Conservation (phyloP, 2,888 invertebrate species). For the Arenicola marina region DNA sequence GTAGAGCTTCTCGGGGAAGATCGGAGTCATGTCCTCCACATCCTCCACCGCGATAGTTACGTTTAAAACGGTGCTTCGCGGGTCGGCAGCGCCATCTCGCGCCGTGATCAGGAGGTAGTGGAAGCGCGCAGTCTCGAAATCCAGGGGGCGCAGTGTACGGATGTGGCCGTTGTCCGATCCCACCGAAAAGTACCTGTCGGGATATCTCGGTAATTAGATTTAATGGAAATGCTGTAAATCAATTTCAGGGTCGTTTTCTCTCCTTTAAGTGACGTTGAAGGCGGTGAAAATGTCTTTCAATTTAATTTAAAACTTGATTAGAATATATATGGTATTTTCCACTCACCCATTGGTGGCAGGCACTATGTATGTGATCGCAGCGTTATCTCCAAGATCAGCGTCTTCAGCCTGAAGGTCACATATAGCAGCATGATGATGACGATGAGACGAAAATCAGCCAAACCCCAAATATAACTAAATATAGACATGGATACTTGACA, state of each 20-base stretch:
- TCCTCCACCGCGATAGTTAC: conserved; percentile 26
- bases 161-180: conserved; percentile 29
- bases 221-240: too few relatives aligned
- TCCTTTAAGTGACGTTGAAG: too few relatives aligned
- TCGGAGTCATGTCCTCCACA: conserved; percentile 22
- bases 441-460: too few relatives aligned
- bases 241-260: too few relatives aligned
- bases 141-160: conserved; percentile 20
- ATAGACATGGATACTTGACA: too few relatives aligned
- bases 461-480: too few relatives aligned
- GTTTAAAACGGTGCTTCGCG: conserved; percentile 15
- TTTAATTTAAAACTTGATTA: too few relatives aligned
- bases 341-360: conserved; percentile 25
- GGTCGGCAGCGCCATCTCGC: conserved; percentile 19
- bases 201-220: too few relatives aligned
- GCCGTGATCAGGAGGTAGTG: conserved; percentile 28
- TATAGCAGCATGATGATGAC: too few relatives aligned
- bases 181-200: conserved; percentile 26
- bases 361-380: conserved; percentile 12
- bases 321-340: too few relatives aligned
- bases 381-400: conserved; percentile 8
- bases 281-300: too few relatives aligned
- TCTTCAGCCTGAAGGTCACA: conserved; percentile 12
- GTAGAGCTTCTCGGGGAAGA: conserved; percentile 29
- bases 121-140: conserved; percentile 16